Evolutionary conservation across 1,140 invertebrate species (phyloP), one percentile per base, ranked within the genome.

Genomic region (Drosophila ambigua): DNA sequence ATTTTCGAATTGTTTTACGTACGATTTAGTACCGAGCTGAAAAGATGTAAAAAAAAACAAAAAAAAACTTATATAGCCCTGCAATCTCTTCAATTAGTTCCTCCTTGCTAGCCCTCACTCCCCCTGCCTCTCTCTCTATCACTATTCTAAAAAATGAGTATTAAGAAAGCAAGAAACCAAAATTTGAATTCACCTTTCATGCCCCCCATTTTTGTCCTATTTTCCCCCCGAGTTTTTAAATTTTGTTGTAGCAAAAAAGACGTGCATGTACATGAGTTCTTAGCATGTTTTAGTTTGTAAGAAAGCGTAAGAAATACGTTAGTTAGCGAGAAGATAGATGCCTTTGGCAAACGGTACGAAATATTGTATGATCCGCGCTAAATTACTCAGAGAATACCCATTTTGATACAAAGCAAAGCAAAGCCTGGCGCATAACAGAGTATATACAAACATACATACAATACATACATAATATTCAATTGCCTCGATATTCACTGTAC

Each of bases 241-340:
- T 28, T 65, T 55, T 54, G 64, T 39, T 48, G 35, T 68, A 55
- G 49, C 50, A 16, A 8, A 55, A 60, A 15, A 13, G 45, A 60
- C 15, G 58, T 45, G 41, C 4, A 24, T 24, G 74, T 65, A 20
- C 48, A 26, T 43, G 45, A 63, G 31, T 67, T 84, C 87, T 87
- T 82, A 85, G 57, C 83, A 62, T 85, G 82, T 85, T 39, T 88
- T 82, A 87, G 83, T 87, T 72, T 2, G 58, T 87, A 87, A 80
- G 57, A 61, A 71, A 71, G 72, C 66, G 52, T 61, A 44, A 44
- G 28, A 50, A 55, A 15, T 26, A 55, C 52, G 81, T 77, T 72
- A 72, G 35, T 39, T 39, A 39, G 11, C 11, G 11, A 13, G 4
- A 39, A 13, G 35, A 28, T 57, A 75, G 66, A 73, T 45, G 45